Evolutionary conservation across 2,113 vertebrate genomes (phyloP).

Genomic region (human): GRCh38 chr1:200537001-200537500

Average conservation of each 20-base stretch:
- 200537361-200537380: slow-evolving; percentile 51
- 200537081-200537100: background rate
- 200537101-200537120: background rate
- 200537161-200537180: background rate
- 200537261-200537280: background rate
- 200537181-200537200: background rate
- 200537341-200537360: slow-evolving; percentile 62
- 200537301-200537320: slow-evolving; percentile 22
- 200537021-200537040: background rate
- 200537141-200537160: slow-evolving; percentile 24
- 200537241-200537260: slow-evolving; percentile 46
- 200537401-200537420: background rate
- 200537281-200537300: slow-evolving; percentile 66
- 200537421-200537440: slow-evolving; percentile 38
- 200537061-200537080: background rate
- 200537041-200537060: background rate
- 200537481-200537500: slow-evolving; percentile 44
- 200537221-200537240: background rate
- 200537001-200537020: background rate
- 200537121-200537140: background rate
- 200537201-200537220: background rate
- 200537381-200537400: slow-evolving; percentile 33
- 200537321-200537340: slow-evolving; percentile 14
- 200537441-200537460: slow-evolving; percentile 32
- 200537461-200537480: slow-evolving; percentile 66